phyloP scores from a whole-genome alignment of 2,797 vertebrate genomes.

The Cirrhinus mrigala region DNA sequence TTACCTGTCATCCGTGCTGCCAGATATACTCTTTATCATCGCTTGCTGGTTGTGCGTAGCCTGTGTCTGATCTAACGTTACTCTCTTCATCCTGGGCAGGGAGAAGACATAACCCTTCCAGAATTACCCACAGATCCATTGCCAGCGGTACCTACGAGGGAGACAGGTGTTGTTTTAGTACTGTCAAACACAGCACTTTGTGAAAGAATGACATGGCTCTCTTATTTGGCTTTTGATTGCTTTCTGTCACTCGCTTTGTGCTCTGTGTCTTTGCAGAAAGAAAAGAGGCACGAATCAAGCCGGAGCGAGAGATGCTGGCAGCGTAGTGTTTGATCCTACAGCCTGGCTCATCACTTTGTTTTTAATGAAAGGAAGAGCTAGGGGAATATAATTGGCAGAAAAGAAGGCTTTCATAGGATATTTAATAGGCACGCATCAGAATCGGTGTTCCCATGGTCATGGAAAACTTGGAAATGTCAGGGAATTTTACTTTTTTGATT shows the following conservation, averaged over 20 bases:
- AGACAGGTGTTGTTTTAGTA: conserved; percentile 68
- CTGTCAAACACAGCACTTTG: background rate
- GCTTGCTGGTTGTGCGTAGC: background rate
- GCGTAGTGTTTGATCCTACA: conserved; percentile 62
- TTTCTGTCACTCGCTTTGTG: conserved; percentile 42
- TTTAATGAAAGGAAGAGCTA: conserved; percentile 1
- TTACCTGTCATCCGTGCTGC: background rate
- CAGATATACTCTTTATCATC: conserved; percentile 8
- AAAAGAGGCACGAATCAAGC: conserved; percentile 64
- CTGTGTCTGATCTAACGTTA: background rate
- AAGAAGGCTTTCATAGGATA: background rate
- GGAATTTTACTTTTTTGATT: background rate
- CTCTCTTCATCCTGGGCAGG: conserved; percentile 61
- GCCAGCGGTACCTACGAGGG: conserved; percentile 72
- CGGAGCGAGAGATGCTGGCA: conserved; percentile 72
- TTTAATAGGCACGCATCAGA: background rate
- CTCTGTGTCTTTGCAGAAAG: conserved; percentile 67
- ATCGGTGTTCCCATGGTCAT: background rate
- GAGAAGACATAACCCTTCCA: conserved; percentile 84
- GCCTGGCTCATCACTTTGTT: conserved; percentile 37
- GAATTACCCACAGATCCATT: conserved; percentile 85
- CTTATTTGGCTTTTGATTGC: conserved; percentile 19
- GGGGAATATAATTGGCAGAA: conserved; percentile 7
- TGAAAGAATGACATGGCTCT: background rate
- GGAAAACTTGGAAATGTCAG: background rate